Base-by-base conservation (phyloP, 2,113 vertebrate species). In the Vulpes ferrilata region DNA sequence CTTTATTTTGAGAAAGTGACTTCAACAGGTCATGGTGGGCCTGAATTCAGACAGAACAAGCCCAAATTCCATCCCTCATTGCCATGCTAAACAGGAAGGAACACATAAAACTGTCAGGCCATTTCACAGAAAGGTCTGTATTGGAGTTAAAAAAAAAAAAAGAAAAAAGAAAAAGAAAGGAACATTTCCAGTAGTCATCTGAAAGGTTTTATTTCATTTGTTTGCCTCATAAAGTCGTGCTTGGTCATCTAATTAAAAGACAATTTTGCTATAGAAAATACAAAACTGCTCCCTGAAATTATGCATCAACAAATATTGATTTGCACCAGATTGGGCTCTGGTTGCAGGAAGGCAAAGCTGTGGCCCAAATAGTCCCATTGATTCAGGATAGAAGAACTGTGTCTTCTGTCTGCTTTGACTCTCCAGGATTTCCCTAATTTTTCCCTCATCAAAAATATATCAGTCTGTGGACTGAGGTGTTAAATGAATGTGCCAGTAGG, bases 61-160 rank as follows among this genome's bases (percentile, higher is more conserved):
- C 82, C 87, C 90, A 97, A 94, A 96, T 98, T 98, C 97, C 97
- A 93, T 83, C 78, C 27, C 35, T 95, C 82, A 25, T 19, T 98
- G 98, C 98, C 98, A 98, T 96, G 81, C 97, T 96, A 98, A 98
- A 98, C 97, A 98, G 95, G 97, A 98, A 98, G 94, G 74, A 94
- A 95, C 82, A 43, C 96, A 97, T 98, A 98, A 98, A 98, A 96
- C 95, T 96, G 95, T 98, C 97, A 96, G 94, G 88, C 53, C 22
- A 67, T 96, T 98, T 97, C 97, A 97, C 90, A 96, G 89, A 97
- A 98, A 96, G 96, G 81, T 96, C 97, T 98, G 90, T 96, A 96
- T 95, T 98, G 81, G 94, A 94, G 87, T 43, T 96, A 19, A 78
- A 88, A 93, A 92, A 35, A 35, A 88, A 92, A 64, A 89, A 53